Conservation (phyloP, 2,113 vertebrate species). For the Kobus ellipsiprymnus region DNA sequence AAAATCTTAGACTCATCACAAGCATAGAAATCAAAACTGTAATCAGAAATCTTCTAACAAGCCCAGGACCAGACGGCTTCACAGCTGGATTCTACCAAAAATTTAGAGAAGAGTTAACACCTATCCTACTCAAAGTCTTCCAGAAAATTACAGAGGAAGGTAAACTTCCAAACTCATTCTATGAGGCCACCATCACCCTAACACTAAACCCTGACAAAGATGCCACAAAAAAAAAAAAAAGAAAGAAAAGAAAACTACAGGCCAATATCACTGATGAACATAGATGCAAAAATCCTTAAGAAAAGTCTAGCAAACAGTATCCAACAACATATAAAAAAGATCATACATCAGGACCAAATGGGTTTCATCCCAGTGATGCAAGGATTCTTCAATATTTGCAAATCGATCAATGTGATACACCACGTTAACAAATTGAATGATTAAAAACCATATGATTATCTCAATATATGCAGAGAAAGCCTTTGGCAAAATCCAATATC, state of each 20-base stretch:
- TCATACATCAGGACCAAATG: neutral
- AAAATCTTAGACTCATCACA: neutral
- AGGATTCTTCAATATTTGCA: neutral
- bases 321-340: neutral
- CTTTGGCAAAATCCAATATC: neutral
- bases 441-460: neutral
- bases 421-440: neutral
- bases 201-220: neutral
- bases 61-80: neutral
- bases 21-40: neutral
- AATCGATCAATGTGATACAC: neutral
- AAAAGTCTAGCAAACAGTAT: neutral
- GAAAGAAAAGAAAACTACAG: neutral
- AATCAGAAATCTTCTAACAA: neutral
- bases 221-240: neutral
- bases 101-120: neutral
- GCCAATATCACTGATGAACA: neutral
- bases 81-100: neutral
- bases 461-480: neutral
- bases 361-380: neutral
- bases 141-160: neutral
- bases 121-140: neutral
- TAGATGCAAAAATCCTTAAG: neutral
- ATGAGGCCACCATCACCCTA: neutral
- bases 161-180: neutral